Conservation (phyloP, 2,888 invertebrate genomes). For the Scaptomyza tumidula region DNA sequence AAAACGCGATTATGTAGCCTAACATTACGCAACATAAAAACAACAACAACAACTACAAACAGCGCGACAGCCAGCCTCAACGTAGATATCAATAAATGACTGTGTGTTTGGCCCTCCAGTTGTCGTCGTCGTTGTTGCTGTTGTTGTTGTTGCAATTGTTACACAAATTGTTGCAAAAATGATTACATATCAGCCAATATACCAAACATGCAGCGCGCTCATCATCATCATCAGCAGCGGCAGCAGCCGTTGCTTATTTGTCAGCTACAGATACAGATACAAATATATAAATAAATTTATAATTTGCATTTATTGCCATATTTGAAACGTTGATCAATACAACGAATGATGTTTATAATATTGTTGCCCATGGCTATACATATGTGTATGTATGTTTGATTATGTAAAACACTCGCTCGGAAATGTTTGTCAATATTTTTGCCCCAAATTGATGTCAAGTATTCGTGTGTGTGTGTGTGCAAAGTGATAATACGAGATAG, state of each 20-base stretch:
- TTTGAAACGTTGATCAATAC: slow-evolving; percentile 17
- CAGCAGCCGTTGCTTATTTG: not conserved
- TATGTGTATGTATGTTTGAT: slow-evolving; percentile 20
- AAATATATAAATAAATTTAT: not conserved
- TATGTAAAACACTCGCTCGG: slow-evolving; percentile 53
- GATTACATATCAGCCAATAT: slow-evolving; percentile 58
- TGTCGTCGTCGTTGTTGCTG: slow-evolving; percentile 24
- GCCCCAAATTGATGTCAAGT: slow-evolving; percentile 58
- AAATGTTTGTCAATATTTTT: slow-evolving; percentile 59
- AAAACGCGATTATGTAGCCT: slow-evolving; percentile 76
- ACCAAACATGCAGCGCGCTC: slow-evolving; percentile 22
- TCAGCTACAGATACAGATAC: slow-evolving; percentile 1
- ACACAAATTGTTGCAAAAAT: slow-evolving; percentile 65
- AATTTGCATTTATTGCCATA: slow-evolving; percentile 56
- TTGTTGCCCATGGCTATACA: slow-evolving; percentile 21
- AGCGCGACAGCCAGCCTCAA: slow-evolving; percentile 15
- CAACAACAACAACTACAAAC: slow-evolving; percentile 38
- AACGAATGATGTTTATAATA: slow-evolving; percentile 20
- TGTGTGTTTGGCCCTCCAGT: slow-evolving; percentile 27
- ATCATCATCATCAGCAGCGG: slow-evolving; percentile 3
- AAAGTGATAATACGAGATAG: slow-evolving; percentile 31
- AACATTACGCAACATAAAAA: slow-evolving; percentile 78
- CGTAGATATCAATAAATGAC: slow-evolving; percentile 41
- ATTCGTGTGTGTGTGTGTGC: slow-evolving; percentile 12
- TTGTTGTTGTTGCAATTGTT: slow-evolving; percentile 56